These are phyloP conservation scores for Branchipolynoe longqiensis DNA, from an alignment of 2,888 invertebrate species.

Conservation along the genomic window DNA sequence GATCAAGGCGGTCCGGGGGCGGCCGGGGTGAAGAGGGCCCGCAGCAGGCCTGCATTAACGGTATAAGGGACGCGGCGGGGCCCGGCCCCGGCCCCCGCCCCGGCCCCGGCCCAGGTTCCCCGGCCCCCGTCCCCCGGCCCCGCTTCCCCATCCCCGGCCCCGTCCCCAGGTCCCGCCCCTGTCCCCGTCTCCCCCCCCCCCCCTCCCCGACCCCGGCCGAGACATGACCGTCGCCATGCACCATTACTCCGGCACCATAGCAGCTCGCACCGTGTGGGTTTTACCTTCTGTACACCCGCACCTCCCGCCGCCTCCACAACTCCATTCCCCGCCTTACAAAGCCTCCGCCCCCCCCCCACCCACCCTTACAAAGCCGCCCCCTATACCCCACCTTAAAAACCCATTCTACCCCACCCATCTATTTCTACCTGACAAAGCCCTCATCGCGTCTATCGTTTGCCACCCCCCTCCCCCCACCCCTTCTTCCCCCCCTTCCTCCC, in stretches of 20 bases:
- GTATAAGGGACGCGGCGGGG: background rate
- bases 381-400: background rate
- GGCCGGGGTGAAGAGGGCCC: background rate
- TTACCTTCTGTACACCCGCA: too few species aligned
- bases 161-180: too few species aligned
- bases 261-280: conserved; percentile 22
- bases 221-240: conserved; percentile 41
- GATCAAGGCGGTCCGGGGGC: conserved; percentile 33
- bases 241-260: conserved; percentile 50
- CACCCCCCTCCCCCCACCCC: too few species aligned
- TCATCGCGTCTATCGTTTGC: too few species aligned
- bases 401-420: background rate
- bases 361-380: conserved; percentile 16
- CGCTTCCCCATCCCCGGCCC: too few species aligned
- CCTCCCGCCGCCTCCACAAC: background rate
- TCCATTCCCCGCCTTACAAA: background rate
- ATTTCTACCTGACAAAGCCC: too few species aligned
- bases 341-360: background rate
- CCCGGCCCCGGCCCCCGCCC: background rate
- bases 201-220: too few species aligned
- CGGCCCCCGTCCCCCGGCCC: too few species aligned
- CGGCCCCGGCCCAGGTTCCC: too few species aligned
- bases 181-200: too few species aligned
- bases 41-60: conserved; percentile 40
- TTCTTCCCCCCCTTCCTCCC: too few species aligned